Base-by-base conservation (phyloP, 2,113 vertebrate genomes). In the Corapipo altera region DNA sequence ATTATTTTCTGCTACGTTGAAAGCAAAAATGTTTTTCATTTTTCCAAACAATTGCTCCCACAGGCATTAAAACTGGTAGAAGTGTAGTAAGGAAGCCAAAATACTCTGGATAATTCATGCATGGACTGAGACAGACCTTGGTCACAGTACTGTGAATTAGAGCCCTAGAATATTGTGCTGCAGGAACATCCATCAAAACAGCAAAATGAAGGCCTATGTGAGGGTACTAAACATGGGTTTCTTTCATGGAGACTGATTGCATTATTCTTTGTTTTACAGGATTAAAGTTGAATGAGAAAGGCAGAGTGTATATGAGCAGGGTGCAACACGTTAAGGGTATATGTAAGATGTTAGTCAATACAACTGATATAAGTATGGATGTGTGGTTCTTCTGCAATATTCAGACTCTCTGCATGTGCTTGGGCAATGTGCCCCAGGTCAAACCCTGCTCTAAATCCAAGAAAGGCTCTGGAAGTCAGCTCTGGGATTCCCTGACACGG, bases 401-500 rank as follows among this genome's bases (percentile, higher is more conserved):
- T 71, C 48, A 62, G 21, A 4, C 4, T 27, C 8, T 39, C 26
- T 83, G 4, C 14, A 48, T 11, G 35, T 27, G 3, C 30, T 7
- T 30, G 48, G 21, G 18, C 1, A 46, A 64, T 46, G 24, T 57
- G 8, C 20, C 5, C 26, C 15, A 3, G 13, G 22, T 2, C 17
- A 66, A 46, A 58, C 11, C 3, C 15, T 37, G 8, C 5, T 76
- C 26, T 57, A 28, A 69, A 65, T 16, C 26, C 43, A 44, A 74
- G 15, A 2, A 2, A 67, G 33, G 27, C 12, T 57, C 27, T 39
- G 46, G 12, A 15, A 88, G 23, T 7, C 21, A 32, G 6, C 15
- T 7, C 11, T 11, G 39, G 8, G 14, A 12, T 44, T 30, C 8
- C 8, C 33, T 0, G 1, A 20, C 4, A 2, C 15, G 5, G 41